Percentiles rank a stretch among this genome's conserved stretches.
These are phyloP conservation scores for Scrobipalpa costella DNA, from an alignment of 2,888 invertebrate genomes.

Conservation along the genomic window DNA sequence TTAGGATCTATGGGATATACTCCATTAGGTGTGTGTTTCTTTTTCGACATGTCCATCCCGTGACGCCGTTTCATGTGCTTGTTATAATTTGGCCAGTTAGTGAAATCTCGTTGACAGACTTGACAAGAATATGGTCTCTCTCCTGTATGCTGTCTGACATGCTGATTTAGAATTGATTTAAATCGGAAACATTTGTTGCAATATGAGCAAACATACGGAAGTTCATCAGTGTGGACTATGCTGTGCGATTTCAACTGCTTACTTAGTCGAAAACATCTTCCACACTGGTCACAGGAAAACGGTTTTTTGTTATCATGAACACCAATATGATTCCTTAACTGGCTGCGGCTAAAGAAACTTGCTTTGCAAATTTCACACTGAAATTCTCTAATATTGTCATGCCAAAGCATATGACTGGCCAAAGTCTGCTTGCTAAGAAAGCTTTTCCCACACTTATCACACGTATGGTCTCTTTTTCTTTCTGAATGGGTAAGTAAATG, in stretches of 20 bases:
- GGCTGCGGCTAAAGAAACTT: constrained; percentile 50
- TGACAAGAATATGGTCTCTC: constrained; percentile 86
- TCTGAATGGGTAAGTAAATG: constrained; percentile 82
- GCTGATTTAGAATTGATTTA: constrained; percentile 85
- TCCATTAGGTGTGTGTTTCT: constrained; percentile 63
- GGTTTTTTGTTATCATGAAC: constrained; percentile 54
- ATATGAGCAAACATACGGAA: constrained; percentile 86
- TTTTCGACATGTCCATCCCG: constrained; percentile 68
- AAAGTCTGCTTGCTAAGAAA: constrained; percentile 46
- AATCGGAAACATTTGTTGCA: constrained; percentile 86
- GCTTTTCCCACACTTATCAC: constrained; percentile 46
- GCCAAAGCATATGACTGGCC: constrained; percentile 51
- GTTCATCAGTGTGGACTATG: constrained; percentile 88
- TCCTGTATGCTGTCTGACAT: constrained; percentile 84
- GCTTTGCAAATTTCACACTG: constrained; percentile 64
- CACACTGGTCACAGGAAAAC: constrained; percentile 69
- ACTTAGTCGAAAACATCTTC: constrained; percentile 80
- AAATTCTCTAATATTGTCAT: constrained; percentile 55
- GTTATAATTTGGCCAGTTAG: constrained; percentile 89
- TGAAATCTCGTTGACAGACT: constrained; percentile 84
- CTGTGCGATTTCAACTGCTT: constrained; percentile 88
- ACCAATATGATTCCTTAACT: constrained; percentile 51
- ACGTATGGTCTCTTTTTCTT: constrained; percentile 56
- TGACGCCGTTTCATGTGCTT: constrained; percentile 89
- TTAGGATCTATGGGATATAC: constrained; percentile 56